Evolutionary conservation across 2,888 invertebrate species (phyloP), one percentile per base, ranked within the genome.

Genomic region (Tenthredo notha): DNA sequence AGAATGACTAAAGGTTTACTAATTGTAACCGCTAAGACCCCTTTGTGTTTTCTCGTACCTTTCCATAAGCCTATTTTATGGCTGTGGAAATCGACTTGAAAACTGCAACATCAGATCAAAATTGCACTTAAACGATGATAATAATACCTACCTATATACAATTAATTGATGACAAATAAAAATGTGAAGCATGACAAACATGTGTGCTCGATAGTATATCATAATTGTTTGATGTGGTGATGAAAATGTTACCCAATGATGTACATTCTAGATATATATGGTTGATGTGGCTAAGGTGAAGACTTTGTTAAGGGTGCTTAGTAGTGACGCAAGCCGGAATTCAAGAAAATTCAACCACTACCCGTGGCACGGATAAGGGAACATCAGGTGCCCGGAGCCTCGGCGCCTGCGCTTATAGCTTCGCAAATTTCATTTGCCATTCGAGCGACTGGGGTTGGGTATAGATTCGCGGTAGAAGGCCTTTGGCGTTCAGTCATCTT

Each of bases 401-500:
- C 47, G 47, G 67, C 83, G 67, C 83, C 9, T 67, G 83, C 83
- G 83, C 70, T 47, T 50, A 50, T n/a, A 65, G n/a, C 83, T 70
- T 40, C 50, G 83, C 29, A 50, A 83, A 83, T 18, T 83, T 47
- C 67, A 33, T 67, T 67, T 29, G 67, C 29, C 47, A 65, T 65
- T 47, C 67, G 65, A 67, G 67, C 67, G 9, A 40, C 83, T 83
- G 43, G 83, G 43, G 83, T 83, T 67, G 89, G 90, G 92, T 92
- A 92, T 92, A 92, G 92, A 92, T 92, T 91, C 83, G 90, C 87
- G 87, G 87, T 86, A 87, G 88, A 86, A 84, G 85, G 87, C 86
- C 87, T 87, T 88, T 65, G 78, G 54, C 86, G 84, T 87, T 91
- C 91, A 92, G 92, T 92, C 88, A 89, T 90, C 90, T 90, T 88